Base-by-base conservation (phyloP, 2,888 invertebrate genomes). In the Drosophila merina region DNA sequence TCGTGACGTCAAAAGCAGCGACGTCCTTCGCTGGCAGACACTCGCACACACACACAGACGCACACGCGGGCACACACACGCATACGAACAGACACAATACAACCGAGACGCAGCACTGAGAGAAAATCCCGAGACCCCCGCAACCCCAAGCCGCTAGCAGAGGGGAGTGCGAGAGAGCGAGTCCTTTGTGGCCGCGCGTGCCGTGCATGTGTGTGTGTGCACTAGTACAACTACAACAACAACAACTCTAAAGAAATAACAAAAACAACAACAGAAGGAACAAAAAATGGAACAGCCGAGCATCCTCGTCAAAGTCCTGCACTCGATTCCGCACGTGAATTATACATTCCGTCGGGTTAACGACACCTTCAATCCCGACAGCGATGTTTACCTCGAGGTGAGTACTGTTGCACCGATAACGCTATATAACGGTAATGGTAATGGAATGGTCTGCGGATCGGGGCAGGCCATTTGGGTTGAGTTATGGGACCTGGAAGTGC, bases 281-380 rank as follows among this genome's bases (percentile, higher is more conserved):
- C 40, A 33, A 59, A 88, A 82, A 83, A 94, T 94, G 91, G 96
- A 96, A 93, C 94, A 94, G 93, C 95, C 96, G 93, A 95, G 96
- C 92, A 94, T 95, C 91, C 94, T 97, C 92, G 96, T 97, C 91
- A 94, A 95, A 92, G 94, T 97, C 93, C 95, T 98, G 92, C 97
- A 98, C 93, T 93, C 95, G 90, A 94, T 98, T 93, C 98, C 98
- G 83, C 98, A 98, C 93, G 94, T 97, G 92, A 97, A 98, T 93
- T 96, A 97, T 90, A 95, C 96, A 88, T 95, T 97, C 91, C 96
- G 96, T 90, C 94, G 94, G 89, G 97, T 97, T 93, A 97, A 98
- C 93, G 96, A 95, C 91, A 97, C 97, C 81, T 98, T 98, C 93
- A 96, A 97, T 91, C 97, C 97, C 68, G 94, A 96, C 90, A 97